Conservation (phyloP, 23 tunicate genomes). For the Styela plicata region DNA sequence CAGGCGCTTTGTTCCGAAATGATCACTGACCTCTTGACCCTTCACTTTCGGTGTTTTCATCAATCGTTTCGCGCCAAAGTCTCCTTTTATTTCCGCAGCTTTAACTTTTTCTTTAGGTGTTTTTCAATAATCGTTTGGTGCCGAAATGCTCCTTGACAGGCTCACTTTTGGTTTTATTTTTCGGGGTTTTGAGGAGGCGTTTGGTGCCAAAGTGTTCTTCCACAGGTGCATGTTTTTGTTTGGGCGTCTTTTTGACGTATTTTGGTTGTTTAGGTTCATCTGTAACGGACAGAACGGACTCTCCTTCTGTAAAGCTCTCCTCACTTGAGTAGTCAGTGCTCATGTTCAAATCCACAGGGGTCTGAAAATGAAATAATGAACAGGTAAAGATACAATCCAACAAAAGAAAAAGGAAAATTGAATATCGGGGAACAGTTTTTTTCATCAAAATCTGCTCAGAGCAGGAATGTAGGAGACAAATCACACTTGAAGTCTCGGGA, state of each 20-base stretch:
- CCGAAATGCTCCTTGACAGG: constrained; percentile 56
- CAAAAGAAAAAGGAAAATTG: too few species aligned
- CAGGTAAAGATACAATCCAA: too few species aligned
- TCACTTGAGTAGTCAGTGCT: constrained; percentile 42
- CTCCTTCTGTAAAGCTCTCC: constrained; percentile 45
- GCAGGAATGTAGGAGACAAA: too few species aligned
- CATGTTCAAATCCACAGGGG: constrained; percentile 12
- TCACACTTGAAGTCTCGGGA: too few species aligned
- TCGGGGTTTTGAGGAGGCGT: constrained; percentile 55
- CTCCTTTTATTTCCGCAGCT: neutral
- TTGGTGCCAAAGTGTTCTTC: constrained; percentile 59
- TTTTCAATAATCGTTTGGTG: constrained; percentile 5
- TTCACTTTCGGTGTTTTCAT: constrained; percentile 32
- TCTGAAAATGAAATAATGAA: too few species aligned
- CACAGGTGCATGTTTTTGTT: constrained; percentile 27
- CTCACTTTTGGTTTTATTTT: constrained; percentile 26
- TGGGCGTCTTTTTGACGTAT: neutral
- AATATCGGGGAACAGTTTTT: too few species aligned
- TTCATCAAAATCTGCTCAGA: too few species aligned
- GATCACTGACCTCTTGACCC: constrained; percentile 18
- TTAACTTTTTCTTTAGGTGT: constrained; percentile 7
- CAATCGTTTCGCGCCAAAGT: constrained; percentile 29
- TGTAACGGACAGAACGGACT: constrained; percentile 45
- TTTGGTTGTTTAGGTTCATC: neutral
- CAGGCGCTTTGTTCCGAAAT: constrained; percentile 64